phyloP scores from a whole-genome alignment of 2,888 invertebrate species.

The Plagodis pulveraria region DNA sequence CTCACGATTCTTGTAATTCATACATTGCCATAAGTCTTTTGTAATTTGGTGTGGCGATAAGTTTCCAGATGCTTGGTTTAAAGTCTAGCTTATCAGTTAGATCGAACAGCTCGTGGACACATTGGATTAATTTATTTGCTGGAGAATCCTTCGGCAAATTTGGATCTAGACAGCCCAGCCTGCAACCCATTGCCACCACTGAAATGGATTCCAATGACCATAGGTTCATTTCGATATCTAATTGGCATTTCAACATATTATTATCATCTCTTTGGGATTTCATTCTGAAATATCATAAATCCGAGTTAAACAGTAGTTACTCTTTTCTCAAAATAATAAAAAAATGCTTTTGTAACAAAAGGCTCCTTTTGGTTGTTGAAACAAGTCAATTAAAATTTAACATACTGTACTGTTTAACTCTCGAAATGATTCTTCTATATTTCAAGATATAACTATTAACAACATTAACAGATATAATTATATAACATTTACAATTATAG shows the following conservation, averaged over 20 bases:
- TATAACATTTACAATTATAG: too few relatives aligned
- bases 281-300: conserved; percentile 66
- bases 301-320: too few relatives aligned
- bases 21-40: background rate
- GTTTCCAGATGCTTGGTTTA: background rate
- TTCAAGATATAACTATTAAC: too few relatives aligned
- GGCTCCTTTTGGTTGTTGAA: too few relatives aligned
- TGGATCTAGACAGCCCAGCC: background rate
- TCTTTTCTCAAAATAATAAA: background rate
- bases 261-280: conserved; percentile 74
- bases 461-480: too few relatives aligned
- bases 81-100: background rate
- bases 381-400: too few relatives aligned
- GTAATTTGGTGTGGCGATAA: background rate
- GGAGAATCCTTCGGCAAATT: background rate
- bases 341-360: too few relatives aligned
- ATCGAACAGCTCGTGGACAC: background rate
- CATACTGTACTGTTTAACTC: too few relatives aligned
- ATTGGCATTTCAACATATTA: conserved; percentile 80
- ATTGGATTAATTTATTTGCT: background rate
- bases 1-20: background rate
- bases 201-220: background rate
- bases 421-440: too few relatives aligned
- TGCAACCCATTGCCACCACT: background rate
- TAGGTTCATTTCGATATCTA: background rate